These are phyloP conservation scores for silkworm (Bombyx mori) DNA, from an alignment of 1,140 invertebrate genomes.

Conservation along the genomic window ASM3026992v2 NC_085133.1:6849501-6850000, in stretches of 20 bases:
- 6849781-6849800: conserved; percentile 63
- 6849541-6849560: no score
- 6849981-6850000: conserved; percentile 23
- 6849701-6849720: background rate
- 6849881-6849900: conserved; percentile 44
- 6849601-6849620: no score
- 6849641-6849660: no score
- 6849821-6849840: conserved; percentile 69
- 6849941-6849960: conserved; percentile 26
- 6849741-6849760: conserved; percentile 63
- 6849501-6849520: conserved; percentile 4
- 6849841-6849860: conserved; percentile 69
- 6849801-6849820: conserved; percentile 70
- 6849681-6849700: no score
- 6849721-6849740: conserved; percentile 32
- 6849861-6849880: conserved; percentile 43
- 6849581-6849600: no score
- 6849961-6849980: conserved; percentile 27
- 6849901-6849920: conserved; percentile 41
- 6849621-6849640: no score
- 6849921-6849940: conserved; percentile 56
- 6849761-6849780: conserved; percentile 62
- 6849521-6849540: background rate
- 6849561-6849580: no score
- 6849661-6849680: no score